Base-by-base conservation (phyloP, 2,888 invertebrate genomes). In the Chaitophorus viminalis region DNA sequence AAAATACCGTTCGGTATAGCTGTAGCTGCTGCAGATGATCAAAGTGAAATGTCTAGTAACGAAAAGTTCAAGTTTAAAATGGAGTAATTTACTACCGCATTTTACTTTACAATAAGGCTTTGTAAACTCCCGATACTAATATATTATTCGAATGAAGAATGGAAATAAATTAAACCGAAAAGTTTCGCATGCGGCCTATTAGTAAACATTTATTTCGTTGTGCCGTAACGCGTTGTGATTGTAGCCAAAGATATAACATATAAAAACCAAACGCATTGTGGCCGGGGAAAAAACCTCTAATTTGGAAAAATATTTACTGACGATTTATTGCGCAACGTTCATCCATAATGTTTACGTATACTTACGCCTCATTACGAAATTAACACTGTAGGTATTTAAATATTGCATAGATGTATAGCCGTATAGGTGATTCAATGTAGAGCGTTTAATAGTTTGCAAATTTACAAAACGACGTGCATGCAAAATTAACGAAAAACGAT, bases 31-130 rank as follows among this genome's bases (percentile, higher is more conserved):
- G 60, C 60, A 21, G 21, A 79, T 60, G 79, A 86, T 86, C 54
- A 86, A 86, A 86, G 54, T 78, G 54, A 78, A 76, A 65, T 31
- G 65, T 76, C 60, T 76, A 31, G n/a, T 65, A 17, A 39, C 60
- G 29, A 18, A 74, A 82, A 36, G 39, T 65, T 65, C 68, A n/a
- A 77, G 72, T 78, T 68, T 52, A 31, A 36, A 78, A 78, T 33
- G n/a, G 25, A 65, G 54, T 78, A 78, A 86, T 86, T 78, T 78
- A 86, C n/a, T 54, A 72, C 29, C 77, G 36, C 54, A 36, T 78
- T 72, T 86, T 78, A 78, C 78, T 78, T 86, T 86, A 78, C 33
- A 86, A 78, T 72, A 17, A 68, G 33, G 52, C 68, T 77, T 78
- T 85, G 77, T 70, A 70, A 86, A 72, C 33, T 77, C 25, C 39